Base-by-base conservation (phyloP, 2,113 vertebrate species). In the Ageneiosus marmoratus region DNA sequence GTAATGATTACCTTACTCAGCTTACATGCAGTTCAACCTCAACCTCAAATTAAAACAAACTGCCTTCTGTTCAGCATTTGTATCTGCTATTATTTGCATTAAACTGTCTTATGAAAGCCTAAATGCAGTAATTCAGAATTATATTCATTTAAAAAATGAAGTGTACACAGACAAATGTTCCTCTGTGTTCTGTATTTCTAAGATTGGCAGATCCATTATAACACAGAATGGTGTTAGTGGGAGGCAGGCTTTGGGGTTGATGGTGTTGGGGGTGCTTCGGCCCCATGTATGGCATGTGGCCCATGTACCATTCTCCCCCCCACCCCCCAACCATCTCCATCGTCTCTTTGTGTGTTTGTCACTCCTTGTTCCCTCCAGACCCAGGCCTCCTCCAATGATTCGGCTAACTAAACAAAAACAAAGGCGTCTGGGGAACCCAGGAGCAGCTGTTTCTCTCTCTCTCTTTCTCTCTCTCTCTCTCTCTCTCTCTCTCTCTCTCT, bases 261-360 rank as follows among this genome's bases (percentile, higher is more conserved):
- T 34, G 63, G 62, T 27, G 48, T 56, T 69, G 34, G 72, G 74
- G 76, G 63, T 48, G 53, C 63, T 50, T 79, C 60, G 51, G 75
- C 63, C 76, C 82, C 65, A 87, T n/a, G n/a, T n/a, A n/a, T 94
- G 94, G 94, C 93, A 58, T 90, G 77, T 87, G 92, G 94, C 94
- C 94, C 93, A 92, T 94, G 86, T 94, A 48, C 62, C 89, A 92
- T 91, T 93, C 92, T 92, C 88, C 91, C 91, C 92, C 92, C 88
- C 91, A 91, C 92, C 92, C 77, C 89, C 46, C 27, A 65, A n/a
- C 58, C 60, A 65, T 89, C 94, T 95, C 93, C 94, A 94, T 91
- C 41, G 0, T 87, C 62, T 92, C 94, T 94, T 95, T 95, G 94
- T 95, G 86, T 60, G 75, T 79, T 83, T 83, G 63, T 83, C 82